A percentile compares a stretch with the other conserved stretches of the same genome.
These are phyloP conservation scores for Empis stercorea DNA, from an alignment of 2,888 invertebrate species.

Conservation along the genomic window DNA sequence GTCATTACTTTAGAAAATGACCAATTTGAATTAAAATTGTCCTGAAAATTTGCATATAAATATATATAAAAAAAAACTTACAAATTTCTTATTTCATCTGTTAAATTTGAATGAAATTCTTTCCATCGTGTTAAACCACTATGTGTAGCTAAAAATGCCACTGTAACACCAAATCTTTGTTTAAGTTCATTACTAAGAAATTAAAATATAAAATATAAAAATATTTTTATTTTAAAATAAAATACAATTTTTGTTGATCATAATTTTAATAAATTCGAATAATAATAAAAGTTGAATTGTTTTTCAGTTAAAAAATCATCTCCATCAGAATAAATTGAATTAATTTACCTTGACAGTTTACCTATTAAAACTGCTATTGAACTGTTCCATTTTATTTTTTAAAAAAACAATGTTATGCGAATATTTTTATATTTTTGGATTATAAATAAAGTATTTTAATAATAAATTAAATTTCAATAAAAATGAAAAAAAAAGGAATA, in stretches of 20 bases:
- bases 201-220: conserved; percentile 1
- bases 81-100: conserved; percentile 33
- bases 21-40: too few relatives aligned
- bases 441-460: too few relatives aligned
- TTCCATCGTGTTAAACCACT: conserved; percentile 86
- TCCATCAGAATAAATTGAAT: not conserved
- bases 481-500: too few relatives aligned
- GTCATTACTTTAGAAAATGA: too few relatives aligned
- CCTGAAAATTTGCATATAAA: too few relatives aligned
- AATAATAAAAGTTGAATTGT: too few relatives aligned
- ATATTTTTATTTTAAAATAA: not conserved
- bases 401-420: too few relatives aligned
- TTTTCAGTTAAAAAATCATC: too few relatives aligned
- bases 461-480: too few relatives aligned
- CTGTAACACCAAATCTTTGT: conserved; percentile 69
- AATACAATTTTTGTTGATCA: too few relatives aligned
- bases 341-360: conserved; percentile 83
- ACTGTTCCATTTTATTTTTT: conserved; percentile 47
- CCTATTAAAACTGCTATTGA: conserved; percentile 89
- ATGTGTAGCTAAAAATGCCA: conserved; percentile 80
- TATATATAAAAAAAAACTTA: conserved; percentile 23
- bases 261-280: too few relatives aligned
- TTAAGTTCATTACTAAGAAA: conserved; percentile 64
- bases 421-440: not conserved
- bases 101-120: conserved; percentile 49